A percentile compares a stretch with the other conserved stretches of the same genome.
These are phyloP conservation scores for Manis javanica DNA, from an alignment of 2,797 vertebrate genomes.

Conservation along the genomic window DNA sequence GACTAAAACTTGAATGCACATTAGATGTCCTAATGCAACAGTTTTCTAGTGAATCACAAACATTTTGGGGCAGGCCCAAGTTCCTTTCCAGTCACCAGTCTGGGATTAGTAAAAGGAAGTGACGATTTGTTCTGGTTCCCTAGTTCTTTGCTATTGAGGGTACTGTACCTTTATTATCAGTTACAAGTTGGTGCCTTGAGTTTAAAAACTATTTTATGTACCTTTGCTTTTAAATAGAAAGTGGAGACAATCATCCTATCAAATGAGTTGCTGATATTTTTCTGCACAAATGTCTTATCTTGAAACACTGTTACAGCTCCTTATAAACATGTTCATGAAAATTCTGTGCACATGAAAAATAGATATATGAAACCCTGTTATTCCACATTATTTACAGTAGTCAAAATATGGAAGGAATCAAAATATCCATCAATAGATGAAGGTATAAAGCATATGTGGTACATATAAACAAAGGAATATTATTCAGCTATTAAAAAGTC, in stretches of 20 bases:
- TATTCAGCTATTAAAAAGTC: too few species aligned
- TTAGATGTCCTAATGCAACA: slow-evolving; percentile 11
- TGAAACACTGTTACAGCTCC: slow-evolving; percentile 88
- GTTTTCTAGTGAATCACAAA: slow-evolving; percentile 54
- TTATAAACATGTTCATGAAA: slow-evolving; percentile 93
- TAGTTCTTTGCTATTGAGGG: slow-evolving; percentile 69
- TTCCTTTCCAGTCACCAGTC: background rate
- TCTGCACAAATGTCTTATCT: slow-evolving; percentile 83
- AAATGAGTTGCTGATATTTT: slow-evolving; percentile 85
- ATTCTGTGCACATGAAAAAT: slow-evolving; percentile 91
- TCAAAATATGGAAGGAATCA: too few species aligned
- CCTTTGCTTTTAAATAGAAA: slow-evolving; percentile 86
- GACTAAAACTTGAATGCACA: background rate
- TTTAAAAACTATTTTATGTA: slow-evolving; percentile 88
- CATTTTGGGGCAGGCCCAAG: slow-evolving; percentile 7
- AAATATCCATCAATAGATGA: too few species aligned
- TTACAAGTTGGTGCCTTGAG: slow-evolving; percentile 93
- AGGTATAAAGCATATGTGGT: too few species aligned
- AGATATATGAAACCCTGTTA: background rate
- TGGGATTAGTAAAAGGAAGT: slow-evolving; percentile 52
- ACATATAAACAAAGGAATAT: too few species aligned
- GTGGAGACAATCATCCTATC: slow-evolving; percentile 94
- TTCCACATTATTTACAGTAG: too few species aligned
- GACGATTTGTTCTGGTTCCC: slow-evolving; percentile 46
- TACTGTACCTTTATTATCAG: slow-evolving; percentile 84